Conservation (phyloP, 2,797 vertebrate genomes). For the Phaenicophaeus curvirostris region DNA sequence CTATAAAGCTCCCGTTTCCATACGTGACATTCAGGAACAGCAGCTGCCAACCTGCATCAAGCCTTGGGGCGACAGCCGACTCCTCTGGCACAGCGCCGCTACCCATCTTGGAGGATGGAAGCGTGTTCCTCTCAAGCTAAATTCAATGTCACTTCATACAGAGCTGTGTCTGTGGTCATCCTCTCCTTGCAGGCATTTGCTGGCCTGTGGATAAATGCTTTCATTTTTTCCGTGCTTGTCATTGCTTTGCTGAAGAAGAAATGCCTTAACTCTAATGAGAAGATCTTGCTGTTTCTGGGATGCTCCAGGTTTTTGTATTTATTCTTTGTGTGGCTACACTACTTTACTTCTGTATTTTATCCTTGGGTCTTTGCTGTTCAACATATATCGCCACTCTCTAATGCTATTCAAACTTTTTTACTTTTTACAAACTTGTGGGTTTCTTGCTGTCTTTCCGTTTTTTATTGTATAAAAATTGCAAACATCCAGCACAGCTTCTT, state of each 20-base stretch:
- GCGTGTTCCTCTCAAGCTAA: background rate
- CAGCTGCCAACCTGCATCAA: background rate
- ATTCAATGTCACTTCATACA: fast-evolving
- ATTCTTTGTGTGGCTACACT: background rate
- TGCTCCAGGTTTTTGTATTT: constrained; percentile 21
- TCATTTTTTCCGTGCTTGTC: constrained; percentile 23
- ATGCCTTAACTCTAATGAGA: background rate
- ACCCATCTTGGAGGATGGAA: background rate
- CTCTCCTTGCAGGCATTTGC: background rate
- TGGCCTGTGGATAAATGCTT: constrained; percentile 50
- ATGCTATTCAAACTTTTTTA: background rate
- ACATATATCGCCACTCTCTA: fast-evolving
- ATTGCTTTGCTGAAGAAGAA: background rate
- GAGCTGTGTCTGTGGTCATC: fast-evolving
- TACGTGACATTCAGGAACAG: background rate
- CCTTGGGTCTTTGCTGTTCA: fast-evolving
- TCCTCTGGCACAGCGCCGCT: background rate
- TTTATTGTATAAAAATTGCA: constrained; percentile 72
- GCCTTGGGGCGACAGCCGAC: background rate
- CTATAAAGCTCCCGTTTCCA: background rate
- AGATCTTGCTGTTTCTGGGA: constrained; percentile 25
- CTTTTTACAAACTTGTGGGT: constrained; percentile 22
- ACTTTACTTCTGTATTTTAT: background rate
- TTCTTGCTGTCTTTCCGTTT: constrained; percentile 52
- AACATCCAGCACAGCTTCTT: constrained; percentile 50